Evolutionary conservation across 1,140 invertebrate genomes (phyloP).

Genomic region (silkworm (Bombyx mori)): DNA sequence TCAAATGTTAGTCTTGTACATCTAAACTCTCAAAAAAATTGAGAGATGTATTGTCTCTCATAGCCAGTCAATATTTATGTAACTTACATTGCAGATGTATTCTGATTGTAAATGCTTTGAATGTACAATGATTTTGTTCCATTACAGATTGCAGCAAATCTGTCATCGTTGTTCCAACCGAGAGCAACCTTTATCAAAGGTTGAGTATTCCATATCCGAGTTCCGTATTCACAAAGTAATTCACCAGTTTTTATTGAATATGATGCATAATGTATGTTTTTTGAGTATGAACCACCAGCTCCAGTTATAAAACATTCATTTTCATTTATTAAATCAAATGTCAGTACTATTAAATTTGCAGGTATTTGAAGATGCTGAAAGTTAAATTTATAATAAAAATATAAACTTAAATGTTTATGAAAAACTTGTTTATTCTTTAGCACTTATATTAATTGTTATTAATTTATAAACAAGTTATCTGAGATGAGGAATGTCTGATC

Average conservation of each 20-base stretch:
- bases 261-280: conserved; percentile 18
- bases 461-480: too few species aligned
- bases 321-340: conserved; percentile 53
- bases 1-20: too few species aligned
- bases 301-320: conserved; percentile 52
- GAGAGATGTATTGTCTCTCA: too few species aligned
- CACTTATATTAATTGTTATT: too few species aligned
- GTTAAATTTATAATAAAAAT: neutral
- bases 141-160: conserved; percentile 52
- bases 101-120: conserved; percentile 43
- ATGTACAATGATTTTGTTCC: conserved; percentile 40
- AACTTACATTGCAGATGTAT: conserved; percentile 23
- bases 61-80: neutral
- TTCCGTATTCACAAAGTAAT: conserved; percentile 30
- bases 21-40: too few species aligned
- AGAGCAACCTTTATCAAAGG: conserved; percentile 37
- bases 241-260: conserved; percentile 44
- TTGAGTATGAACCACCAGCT: conserved; percentile 6
- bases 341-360: conserved; percentile 26
- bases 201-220: conserved; percentile 20
- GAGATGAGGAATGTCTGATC: too few species aligned
- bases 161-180: conserved; percentile 45
- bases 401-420: too few species aligned
- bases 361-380: conserved; percentile 53
- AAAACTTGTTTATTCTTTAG: too few species aligned